Evolutionary conservation across 2,888 invertebrate genomes (phyloP), one percentile per base, ranked within the genome.

Genomic region (Pterostichus madidus): DNA sequence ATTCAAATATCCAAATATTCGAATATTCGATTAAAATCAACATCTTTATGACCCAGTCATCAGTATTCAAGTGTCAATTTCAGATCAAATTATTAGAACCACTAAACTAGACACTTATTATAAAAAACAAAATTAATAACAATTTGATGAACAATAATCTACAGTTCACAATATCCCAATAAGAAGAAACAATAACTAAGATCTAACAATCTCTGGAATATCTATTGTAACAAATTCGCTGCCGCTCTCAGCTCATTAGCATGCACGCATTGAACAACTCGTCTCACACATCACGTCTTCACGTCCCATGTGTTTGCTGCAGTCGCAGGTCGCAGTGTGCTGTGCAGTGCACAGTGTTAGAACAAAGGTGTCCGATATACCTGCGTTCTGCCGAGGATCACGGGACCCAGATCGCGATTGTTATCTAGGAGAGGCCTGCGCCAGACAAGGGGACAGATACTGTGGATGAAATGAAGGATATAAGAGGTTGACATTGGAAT

Each of bases 221-320:
- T 49, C 39, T 39, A 5, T 39, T 39, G 39, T 39, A 35, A 64
- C 64, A 64, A 64, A 64, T 64, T 64, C 64, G 64, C 32, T 32
- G 64, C 31, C 64, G 32, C 64, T 39, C 64, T 39, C 7, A 39
- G 31, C 59, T 64, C 64, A 64, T 64, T 64, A 64, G 64, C 64
- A 64, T 64, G 49, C 49, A 49, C 39, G 39, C 39, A 39, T 8
- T 39, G 49, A 49, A 49, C 49, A 49, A 13, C 49, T n/a, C 49
- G 11, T 49, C 39, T 39, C 39, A 39, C 49, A 49, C 49, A 49
- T 49, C 49, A 49, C 49, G 49, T 39, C 39, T 10, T 11, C 49
- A 13, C 49, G 49, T 49, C n/a, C 13, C 49, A 13, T 10, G 49
- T 49, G 5, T n/a, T 39, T 39, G 39, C 39, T 39, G 39, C 8